Base-by-base conservation (phyloP, 2,888 invertebrate species). In the Ephialtes manifestator region DNA sequence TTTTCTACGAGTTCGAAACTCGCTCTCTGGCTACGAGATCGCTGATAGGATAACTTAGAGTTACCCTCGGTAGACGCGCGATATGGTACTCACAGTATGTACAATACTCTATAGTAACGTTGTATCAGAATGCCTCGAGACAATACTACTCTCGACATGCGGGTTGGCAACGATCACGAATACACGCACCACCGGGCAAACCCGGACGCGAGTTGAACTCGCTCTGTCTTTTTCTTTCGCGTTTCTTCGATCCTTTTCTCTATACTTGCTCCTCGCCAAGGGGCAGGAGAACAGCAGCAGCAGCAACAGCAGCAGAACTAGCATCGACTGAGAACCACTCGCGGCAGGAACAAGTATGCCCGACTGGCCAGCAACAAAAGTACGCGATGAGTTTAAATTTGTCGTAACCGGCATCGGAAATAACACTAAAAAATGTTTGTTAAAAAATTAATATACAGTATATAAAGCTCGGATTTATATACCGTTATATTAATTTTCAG, bases 161-260 rank as follows among this genome's bases (percentile, higher is more conserved):
- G 76, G 71, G 43, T 71, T 55, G 71, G 76, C 55, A 53, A 75
- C 74, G 60, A 76, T 79, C 70, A 46, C 71, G 55, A 35, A 55
- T 63, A 63, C 63, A 60, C 60, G 74, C 48, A 53, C 43, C 24
- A 63, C 60, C 60, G 51, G 67, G 67, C 84, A 84, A 80, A 84
- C 84, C 84, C 84, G 84, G 84, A 84, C 76, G 80, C 84, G 80
- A 84, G 76, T 84, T 77, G 76, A 81, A 72, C 53, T 24, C 71
- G 70, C 79, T 48, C 46, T 58, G 46, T 53, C 51, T 20, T 15
- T 70, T 24, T 63, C 48, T 39, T 39, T 75, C 81, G 55, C 24
- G 13, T 39, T 71, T 51, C 53, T 43, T 39, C 68, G 15, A 48
- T 35, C 48, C 13, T 39, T 35, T 35, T 48, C 72, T 48, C 71